Evolutionary conservation across 2,888 invertebrate genomes (phyloP).

Genomic region (Vanessa cardui): DNA sequence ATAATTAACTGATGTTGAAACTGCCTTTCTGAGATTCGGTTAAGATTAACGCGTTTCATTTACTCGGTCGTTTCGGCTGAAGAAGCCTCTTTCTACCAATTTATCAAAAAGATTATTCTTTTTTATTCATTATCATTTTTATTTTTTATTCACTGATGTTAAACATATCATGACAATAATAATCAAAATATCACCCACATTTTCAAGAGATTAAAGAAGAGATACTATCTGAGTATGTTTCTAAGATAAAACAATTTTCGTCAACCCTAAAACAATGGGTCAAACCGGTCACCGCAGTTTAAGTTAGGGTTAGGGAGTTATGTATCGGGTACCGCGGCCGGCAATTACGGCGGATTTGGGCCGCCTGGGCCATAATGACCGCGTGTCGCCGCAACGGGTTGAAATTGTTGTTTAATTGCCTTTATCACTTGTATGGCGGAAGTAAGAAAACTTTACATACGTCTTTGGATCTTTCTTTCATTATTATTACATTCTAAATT

Average conservation of each 20-base stretch:
- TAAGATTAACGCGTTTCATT: no score
- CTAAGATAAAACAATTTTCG: background rate
- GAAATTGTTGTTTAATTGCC: constrained; percentile 65
- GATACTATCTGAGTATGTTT: background rate
- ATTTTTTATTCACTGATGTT: no score
- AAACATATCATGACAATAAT: no score
- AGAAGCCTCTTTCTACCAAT: no score
- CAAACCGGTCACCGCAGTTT: constrained; percentile 56
- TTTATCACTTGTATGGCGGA: constrained; percentile 45
- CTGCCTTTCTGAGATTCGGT: no score
- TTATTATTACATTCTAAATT: no score
- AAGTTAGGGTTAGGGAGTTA: constrained; percentile 63
- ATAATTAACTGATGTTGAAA: no score
- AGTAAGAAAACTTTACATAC: constrained; percentile 8
- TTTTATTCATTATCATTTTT: no score
- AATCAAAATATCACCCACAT: background rate
- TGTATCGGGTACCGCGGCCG: constrained; percentile 57
- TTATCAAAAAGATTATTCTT: no score
- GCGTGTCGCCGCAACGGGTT: constrained; percentile 42
- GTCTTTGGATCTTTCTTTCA: background rate
- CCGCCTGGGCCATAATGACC: constrained; percentile 44
- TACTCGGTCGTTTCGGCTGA: no score
- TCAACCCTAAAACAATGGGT: constrained; percentile 60
- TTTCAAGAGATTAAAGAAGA: background rate
- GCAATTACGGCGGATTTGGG: constrained; percentile 59